These are phyloP conservation scores for Noctua janthina DNA, from an alignment of 2,888 invertebrate genomes.

Conservation along the genomic window DNA sequence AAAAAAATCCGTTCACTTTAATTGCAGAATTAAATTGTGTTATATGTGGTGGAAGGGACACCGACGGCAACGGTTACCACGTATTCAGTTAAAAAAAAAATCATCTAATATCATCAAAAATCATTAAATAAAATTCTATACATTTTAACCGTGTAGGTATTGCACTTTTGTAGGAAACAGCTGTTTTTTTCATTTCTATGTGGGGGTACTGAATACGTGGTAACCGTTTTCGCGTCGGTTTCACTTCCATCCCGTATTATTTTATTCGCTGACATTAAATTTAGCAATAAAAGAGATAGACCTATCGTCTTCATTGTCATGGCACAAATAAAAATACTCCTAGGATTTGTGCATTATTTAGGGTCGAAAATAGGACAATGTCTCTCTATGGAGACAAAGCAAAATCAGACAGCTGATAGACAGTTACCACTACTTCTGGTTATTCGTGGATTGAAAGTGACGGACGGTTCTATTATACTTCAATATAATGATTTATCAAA, in stretches of 20 bases:
- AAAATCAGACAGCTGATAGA: slow-evolving; percentile 25
- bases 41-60: too few species aligned
- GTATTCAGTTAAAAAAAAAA: too few species aligned
- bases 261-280: neutral
- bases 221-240: too few species aligned
- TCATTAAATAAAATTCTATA: too few species aligned
- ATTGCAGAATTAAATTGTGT: neutral
- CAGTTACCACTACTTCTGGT: neutral
- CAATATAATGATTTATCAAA: neutral
- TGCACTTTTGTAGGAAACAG: too few species aligned
- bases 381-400: neutral
- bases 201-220: too few species aligned
- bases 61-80: too few species aligned
- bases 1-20: too few species aligned
- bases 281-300: neutral
- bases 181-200: too few species aligned
- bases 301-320: neutral
- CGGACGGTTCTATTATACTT: neutral
- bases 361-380: neutral
- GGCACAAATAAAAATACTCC: too few species aligned
- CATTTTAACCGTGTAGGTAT: too few species aligned
- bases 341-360: neutral
- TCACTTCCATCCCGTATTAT: neutral
- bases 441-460: neutral
- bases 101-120: too few species aligned